Evolutionary conservation across 2,113 vertebrate genomes (phyloP).

Genomic region (Arizona elegans): DNA sequence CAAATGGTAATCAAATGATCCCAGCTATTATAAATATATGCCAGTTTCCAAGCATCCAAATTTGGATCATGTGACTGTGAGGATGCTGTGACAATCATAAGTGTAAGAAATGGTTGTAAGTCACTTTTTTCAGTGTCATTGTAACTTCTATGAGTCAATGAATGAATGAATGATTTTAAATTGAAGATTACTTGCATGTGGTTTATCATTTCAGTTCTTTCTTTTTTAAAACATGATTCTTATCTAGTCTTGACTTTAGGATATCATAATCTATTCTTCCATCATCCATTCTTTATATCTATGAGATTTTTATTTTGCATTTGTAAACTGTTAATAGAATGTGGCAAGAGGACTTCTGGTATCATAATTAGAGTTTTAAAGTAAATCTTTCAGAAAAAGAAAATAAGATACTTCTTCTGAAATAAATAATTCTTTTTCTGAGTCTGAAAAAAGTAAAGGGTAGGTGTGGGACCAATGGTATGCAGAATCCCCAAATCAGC

Average conservation of each 20-base stretch:
- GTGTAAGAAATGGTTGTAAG: no score
- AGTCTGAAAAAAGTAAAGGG: conserved; percentile 5
- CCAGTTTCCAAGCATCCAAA: no score
- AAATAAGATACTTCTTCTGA: not conserved
- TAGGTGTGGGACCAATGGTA: not conserved
- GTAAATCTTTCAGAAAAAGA: conserved; percentile 8
- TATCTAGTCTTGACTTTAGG: not conserved
- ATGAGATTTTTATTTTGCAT: not conserved
- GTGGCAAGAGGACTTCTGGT: not conserved
- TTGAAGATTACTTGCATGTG: not conserved
- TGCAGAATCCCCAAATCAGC: no score
- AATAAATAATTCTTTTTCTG: not conserved
- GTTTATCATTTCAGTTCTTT: not conserved
- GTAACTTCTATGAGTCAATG: no score
- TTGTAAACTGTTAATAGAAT: not conserved
- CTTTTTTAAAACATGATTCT: not conserved
- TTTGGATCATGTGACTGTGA: no score
- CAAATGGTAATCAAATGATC: no score
- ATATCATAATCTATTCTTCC: not conserved
- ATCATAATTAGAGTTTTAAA: not conserved
- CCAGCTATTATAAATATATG: no score
- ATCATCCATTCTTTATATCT: not conserved
- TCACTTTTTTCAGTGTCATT: no score
- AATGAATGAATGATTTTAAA: no score
- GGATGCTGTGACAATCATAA: no score